Evolutionary conservation across 2,797 vertebrate species (phyloP).

Genomic region (Thripadectes ignobilis): DNA sequence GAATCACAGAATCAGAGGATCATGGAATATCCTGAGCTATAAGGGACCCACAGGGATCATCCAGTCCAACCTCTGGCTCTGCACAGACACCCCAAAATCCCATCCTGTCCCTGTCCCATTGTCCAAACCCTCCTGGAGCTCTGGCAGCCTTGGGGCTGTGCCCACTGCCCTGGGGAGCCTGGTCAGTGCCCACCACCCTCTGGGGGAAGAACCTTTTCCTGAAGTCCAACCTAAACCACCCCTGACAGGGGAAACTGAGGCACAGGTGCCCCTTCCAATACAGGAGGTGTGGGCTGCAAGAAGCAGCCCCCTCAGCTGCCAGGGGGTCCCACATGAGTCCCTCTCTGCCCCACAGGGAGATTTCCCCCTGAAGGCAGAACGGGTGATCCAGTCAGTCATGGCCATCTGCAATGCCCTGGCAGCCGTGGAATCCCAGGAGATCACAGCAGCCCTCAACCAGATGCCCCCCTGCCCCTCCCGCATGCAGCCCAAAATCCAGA

Average conservation of each 20-base stretch:
- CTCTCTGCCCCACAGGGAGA: conserved; percentile 76
- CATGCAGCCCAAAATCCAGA: conserved; percentile 90
- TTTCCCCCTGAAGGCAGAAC: conserved; percentile 85
- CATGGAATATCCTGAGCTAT: background rate
- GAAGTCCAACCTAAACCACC: background rate
- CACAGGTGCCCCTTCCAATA: background rate
- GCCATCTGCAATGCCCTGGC: conserved; percentile 92
- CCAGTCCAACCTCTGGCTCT: too few species aligned
- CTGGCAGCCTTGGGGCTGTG: background rate
- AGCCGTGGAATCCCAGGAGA: conserved; percentile 88
- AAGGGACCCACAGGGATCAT: background rate
- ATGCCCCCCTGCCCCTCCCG: conserved; percentile 93
- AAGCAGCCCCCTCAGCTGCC: background rate
- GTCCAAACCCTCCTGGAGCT: background rate
- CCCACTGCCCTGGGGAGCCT: background rate
- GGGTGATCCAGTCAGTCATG: conserved; percentile 94
- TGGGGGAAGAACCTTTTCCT: background rate
- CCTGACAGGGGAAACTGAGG: background rate
- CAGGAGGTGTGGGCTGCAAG: background rate
- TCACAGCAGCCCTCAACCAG: conserved; percentile 89
- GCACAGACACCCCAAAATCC: background rate
- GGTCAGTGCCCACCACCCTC: background rate
- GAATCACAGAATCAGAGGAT: background rate
- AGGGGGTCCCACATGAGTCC: background rate
- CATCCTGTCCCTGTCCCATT: background rate